phyloP scores from a whole-genome alignment of 2,113 vertebrate genomes.

The Corydoras sp. region DNA sequence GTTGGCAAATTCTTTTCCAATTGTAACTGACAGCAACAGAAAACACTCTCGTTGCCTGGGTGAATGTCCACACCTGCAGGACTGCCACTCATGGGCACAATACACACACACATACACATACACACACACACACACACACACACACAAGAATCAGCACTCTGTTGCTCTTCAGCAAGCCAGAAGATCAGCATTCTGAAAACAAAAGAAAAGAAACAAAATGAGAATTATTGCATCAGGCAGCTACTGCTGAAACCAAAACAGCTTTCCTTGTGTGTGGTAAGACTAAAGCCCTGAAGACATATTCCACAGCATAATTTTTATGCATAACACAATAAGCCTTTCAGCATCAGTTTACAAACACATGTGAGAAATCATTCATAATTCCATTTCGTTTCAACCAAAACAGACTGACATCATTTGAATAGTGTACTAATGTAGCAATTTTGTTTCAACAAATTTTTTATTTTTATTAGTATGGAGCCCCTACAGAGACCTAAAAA shows the following conservation, averaged over 20 bases:
- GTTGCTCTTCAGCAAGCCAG: conserved; percentile 26
- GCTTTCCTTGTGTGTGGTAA: neutral
- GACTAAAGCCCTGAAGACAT: no score
- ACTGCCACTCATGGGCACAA: conserved; percentile 1
- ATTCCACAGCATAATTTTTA: no score
- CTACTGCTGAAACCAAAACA: neutral
- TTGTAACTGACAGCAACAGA: conserved; percentile 51
- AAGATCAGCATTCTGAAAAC: conserved; percentile 34
- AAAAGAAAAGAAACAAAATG: conserved; percentile 19
- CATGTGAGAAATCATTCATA: no score
- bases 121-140: conserved; percentile 13
- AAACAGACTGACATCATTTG: no score
- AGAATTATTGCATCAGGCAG: conserved; percentile 8
- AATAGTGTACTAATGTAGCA: no score
- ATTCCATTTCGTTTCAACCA: no score
- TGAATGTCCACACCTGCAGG: conserved; percentile 23
- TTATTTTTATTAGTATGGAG: no score
- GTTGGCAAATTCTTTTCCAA: conserved; percentile 65
- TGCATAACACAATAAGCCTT: no score
- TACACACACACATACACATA: neutral
- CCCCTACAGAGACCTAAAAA: no score
- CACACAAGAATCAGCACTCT: neutral
- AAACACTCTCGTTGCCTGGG: conserved; percentile 33
- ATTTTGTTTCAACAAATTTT: no score
- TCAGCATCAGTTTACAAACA: no score